Conservation (phyloP, 2,113 vertebrate species). For the Picathartes gymnocephalus region DNA sequence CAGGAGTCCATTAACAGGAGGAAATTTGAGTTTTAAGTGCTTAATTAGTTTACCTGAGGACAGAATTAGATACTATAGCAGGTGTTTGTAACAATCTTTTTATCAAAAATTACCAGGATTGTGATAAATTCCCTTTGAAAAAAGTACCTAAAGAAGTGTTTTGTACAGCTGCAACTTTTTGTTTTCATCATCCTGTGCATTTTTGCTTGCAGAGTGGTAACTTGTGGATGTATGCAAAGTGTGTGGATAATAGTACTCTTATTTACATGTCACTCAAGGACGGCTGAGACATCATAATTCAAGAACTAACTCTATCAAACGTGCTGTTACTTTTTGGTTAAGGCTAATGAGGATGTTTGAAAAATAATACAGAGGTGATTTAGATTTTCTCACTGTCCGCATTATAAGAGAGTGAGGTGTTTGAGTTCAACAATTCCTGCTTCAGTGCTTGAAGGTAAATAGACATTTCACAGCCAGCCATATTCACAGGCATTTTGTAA, state of each 20-base stretch:
- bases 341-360: not conserved
- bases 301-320: not conserved
- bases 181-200: not conserved
- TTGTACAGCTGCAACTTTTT: not conserved
- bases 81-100: not conserved
- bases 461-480: not conserved
- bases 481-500: not conserved
- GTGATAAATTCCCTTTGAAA: not conserved
- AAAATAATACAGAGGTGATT: not conserved
- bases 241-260: not conserved
- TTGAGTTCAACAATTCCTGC: not conserved
- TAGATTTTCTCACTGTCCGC: not conserved
- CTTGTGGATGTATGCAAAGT: not conserved
- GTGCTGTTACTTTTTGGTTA: not conserved
- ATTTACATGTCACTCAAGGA: too few species aligned
- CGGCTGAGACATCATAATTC: not conserved
- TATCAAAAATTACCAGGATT: not conserved
- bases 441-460: not conserved
- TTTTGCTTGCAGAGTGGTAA: not conserved
- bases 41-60: not conserved
- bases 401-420: not conserved
- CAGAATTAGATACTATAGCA: not conserved
- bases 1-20: not conserved
- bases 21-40: not conserved
- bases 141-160: not conserved